phyloP scores from a whole-genome alignment of 1,140 invertebrate species.

The Daktulosphaira vitifoliae region DNA sequence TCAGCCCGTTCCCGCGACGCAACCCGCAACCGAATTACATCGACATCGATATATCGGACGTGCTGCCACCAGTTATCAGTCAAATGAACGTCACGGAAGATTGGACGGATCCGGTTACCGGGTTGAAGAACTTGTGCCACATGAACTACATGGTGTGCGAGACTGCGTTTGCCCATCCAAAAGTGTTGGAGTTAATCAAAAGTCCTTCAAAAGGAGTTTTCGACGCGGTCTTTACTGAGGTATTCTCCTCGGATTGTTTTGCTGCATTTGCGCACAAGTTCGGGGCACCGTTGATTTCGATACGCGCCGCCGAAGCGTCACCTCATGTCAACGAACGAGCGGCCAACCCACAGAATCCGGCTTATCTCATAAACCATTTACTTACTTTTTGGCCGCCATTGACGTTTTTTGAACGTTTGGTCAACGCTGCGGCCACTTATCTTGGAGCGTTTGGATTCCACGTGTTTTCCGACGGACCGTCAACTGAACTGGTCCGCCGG shows the following conservation, averaged over 20 bases:
- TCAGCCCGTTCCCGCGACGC: constrained; percentile 44
- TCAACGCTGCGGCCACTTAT: constrained; percentile 31
- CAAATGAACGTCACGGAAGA: neutral
- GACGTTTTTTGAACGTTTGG: constrained; percentile 35
- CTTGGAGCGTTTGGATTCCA: neutral
- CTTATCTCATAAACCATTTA: constrained; percentile 36
- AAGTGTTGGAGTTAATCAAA: constrained; percentile 8
- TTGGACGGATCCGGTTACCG: neutral
- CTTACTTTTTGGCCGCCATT: constrained; percentile 31
- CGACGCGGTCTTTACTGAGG: constrained; percentile 38
- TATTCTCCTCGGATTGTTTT: constrained; percentile 38
- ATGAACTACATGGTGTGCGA: constrained; percentile 26
- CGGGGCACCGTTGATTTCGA: constrained; percentile 43
- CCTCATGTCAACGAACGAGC: constrained; percentile 44
- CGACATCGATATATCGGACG: constrained; percentile 43
- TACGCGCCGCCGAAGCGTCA: constrained; percentile 41
- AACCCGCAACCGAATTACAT: constrained; percentile 47
- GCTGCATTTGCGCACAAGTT: constrained; percentile 42
- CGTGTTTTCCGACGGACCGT: constrained; percentile 10
- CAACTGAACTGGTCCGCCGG: constrained; percentile 29
- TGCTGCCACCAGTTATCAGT: constrained; percentile 24
- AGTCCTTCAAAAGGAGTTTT: constrained; percentile 14
- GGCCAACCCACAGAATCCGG: constrained; percentile 37
- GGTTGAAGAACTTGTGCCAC: neutral
- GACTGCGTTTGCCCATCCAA: constrained; percentile 1